Percentiles rank a stretch among this genome's conserved stretches.
These are phyloP conservation scores for Halictus quadricinctus DNA, from an alignment of 2,888 invertebrate species.

Conservation along the genomic window DNA sequence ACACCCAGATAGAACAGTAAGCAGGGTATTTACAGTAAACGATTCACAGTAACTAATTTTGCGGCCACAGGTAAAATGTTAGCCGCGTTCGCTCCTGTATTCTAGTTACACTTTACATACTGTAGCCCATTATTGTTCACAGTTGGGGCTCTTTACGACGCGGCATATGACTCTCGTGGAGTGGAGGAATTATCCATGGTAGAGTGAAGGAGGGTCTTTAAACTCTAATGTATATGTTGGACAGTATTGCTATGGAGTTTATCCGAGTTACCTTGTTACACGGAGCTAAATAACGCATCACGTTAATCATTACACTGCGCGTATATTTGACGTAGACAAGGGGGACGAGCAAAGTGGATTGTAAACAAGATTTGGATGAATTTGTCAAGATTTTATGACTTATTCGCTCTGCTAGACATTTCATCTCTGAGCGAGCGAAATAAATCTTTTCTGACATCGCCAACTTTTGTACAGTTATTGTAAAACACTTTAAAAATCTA, in stretches of 20 bases:
- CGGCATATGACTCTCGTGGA: constrained; percentile 12
- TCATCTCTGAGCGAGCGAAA: neutral
- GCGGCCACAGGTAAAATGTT: neutral
- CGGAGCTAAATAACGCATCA: neutral
- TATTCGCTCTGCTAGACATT: neutral
- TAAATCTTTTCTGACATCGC: neutral
- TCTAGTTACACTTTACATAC: constrained; percentile 6
- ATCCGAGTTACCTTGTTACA: constrained; percentile 17
- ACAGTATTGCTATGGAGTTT: constrained; percentile 6
- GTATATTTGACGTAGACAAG: neutral
- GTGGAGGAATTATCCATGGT: constrained; percentile 13
- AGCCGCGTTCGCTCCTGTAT: neutral
- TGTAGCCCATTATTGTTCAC: constrained; percentile 12
- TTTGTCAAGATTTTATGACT: neutral
- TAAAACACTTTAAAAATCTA: neutral
- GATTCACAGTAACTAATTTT: neutral
- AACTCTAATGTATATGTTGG: constrained; percentile 3
- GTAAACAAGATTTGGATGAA: neutral
- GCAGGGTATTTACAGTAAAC: neutral
- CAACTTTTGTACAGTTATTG: neutral
- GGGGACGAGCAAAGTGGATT: neutral
- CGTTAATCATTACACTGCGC: neutral
- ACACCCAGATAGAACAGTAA: neutral
- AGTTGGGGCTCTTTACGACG: constrained; percentile 20
- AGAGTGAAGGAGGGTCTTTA: constrained; percentile 18